Evolutionary conservation across 2,888 invertebrate genomes (phyloP), one percentile per base, ranked within the genome.

Genomic region (Gasteruption jaculator): DNA sequence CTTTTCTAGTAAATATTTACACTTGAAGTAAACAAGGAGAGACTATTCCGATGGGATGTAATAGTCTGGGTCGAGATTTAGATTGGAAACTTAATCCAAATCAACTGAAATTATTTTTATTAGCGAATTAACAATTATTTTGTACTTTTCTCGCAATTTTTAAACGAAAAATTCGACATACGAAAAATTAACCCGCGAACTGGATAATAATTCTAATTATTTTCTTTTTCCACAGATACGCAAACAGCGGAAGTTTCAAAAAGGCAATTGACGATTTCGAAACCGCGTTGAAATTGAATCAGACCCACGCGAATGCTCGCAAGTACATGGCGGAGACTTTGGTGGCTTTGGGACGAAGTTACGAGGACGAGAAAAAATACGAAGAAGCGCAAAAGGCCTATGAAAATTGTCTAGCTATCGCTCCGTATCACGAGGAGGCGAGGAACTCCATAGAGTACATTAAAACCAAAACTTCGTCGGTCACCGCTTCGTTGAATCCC

Each of bases 221-320:
- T 40, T 15, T 39, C 19, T 15, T 19, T 19, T 39, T 8, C 38
- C 43, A 11, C 58, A 80, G 80, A 47, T 79, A 90, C 68, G 95
- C 95, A 8, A 95, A 95, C 69, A 90, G 89, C 64, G 92, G 92
- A 50, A 91, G 87, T 58, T 94, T 91, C 72, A 85, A 88, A 58
- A 91, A 91, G 67, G 95, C 95, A 1, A 88, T 95, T 52, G 89
- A 90, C 58, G 95, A 96, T 70, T 93, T 96, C 71, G 92, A 94
- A 72, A 85, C 86, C 15, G 94, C 95, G 4, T 71, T 95, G 25
- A 86, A 88, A 68, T 71, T 91, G 29, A 91, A 95, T 72, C 86
- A 88, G 1, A 86, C 83, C 49, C 95, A 96, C 71, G 85, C 85
- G 2, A 95, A 95, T 73, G 95, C 94, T 21, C 82, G 89, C 42